Base-by-base conservation (phyloP, 1,140 invertebrate species). In the Bombus haemorrhoidalis region DNA sequence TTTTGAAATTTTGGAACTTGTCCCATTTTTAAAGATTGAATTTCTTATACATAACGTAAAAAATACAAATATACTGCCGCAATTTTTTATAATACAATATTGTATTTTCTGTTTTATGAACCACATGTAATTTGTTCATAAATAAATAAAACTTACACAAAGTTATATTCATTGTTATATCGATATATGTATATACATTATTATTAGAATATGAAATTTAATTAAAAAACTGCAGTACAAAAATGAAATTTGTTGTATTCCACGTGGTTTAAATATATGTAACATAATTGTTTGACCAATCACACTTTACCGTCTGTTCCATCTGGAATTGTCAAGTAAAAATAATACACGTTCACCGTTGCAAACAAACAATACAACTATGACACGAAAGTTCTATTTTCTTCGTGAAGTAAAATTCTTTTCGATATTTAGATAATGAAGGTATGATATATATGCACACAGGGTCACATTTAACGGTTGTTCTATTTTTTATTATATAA, bases 201-300 rank as follows among this genome's bases (percentile, higher is more conserved):
- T n/a, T 74, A 32, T 28, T 32, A 5, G 9, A 57, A 53, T 5
- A 32, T 66, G 32, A 41, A 18, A 43, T 76, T 74, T n/a, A 66
- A 1, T 43, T 34, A 13, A 25, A 72, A 78, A n/a, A 34, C 41
- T 34, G 15, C 9, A 37, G 12, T 57, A 68, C 1, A 0, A 71
- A 76, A 62, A 39, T 28, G n/a, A 47, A 75, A 88, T 87, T 71
- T 83, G 5, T 37, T 3, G n/a, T 12, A n/a, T 43, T 89, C 64
- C 81, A 85, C 85, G 85, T 89, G 53, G 32, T 84, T 82, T 32
- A 66, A 81, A 57, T 32, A 22, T 59, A 34, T 53, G 22, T 62
- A n/a, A 34, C 3, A 57, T n/a, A 62, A 22, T 32, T 37, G 8
- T n/a, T n/a, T n/a, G n/a, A n/a, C 93, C 91, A 94, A 94, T 94